A percentile compares a stretch with the other conserved stretches of the same genome.
Evolutionary conservation across 1,140 invertebrate species (phyloP).

Genomic region (Drosophila ananassae): DNA sequence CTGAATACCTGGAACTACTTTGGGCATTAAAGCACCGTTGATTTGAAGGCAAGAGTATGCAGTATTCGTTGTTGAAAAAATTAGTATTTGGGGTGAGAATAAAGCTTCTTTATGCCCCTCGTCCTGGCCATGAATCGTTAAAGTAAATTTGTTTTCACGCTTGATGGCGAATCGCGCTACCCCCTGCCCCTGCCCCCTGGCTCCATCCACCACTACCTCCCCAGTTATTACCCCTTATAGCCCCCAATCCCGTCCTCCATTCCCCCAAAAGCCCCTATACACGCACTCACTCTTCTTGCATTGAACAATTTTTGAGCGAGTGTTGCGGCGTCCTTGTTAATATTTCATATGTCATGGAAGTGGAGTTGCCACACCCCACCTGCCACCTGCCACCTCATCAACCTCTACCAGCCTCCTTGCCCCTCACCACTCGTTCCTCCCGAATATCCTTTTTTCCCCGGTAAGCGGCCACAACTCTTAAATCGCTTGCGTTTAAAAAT

Average conservation of each 20-base stretch:
- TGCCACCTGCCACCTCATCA: slow-evolving; percentile 14
- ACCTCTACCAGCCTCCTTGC: neutral
- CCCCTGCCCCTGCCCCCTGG: slow-evolving; percentile 8
- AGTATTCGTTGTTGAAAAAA: neutral
- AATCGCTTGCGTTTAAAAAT: slow-evolving; percentile 79
- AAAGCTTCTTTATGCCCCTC: slow-evolving; percentile 12
- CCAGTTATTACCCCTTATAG: neutral
- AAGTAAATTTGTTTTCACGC: slow-evolving; percentile 80
- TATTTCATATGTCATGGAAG: slow-evolving; percentile 79
- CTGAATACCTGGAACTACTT: no score
- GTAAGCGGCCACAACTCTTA: slow-evolving; percentile 49
- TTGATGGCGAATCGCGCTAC: slow-evolving; percentile 71
- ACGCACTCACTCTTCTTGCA: slow-evolving; percentile 35
- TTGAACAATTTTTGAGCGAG: slow-evolving; percentile 47
- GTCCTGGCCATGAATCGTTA: slow-evolving; percentile 54
- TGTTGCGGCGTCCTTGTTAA: slow-evolving; percentile 62
- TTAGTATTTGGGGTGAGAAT: neutral
- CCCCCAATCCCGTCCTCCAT: neutral
- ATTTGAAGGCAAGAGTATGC: neutral
- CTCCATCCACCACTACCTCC: neutral
- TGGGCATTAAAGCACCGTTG: no score
- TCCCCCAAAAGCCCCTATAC: neutral
- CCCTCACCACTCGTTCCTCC: neutral
- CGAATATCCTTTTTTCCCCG: neutral
- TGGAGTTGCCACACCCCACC: slow-evolving; percentile 10